Evolutionary conservation across 2,888 invertebrate species (phyloP), one percentile per base, ranked within the genome.

Genomic region (Campoletis raptor): DNA sequence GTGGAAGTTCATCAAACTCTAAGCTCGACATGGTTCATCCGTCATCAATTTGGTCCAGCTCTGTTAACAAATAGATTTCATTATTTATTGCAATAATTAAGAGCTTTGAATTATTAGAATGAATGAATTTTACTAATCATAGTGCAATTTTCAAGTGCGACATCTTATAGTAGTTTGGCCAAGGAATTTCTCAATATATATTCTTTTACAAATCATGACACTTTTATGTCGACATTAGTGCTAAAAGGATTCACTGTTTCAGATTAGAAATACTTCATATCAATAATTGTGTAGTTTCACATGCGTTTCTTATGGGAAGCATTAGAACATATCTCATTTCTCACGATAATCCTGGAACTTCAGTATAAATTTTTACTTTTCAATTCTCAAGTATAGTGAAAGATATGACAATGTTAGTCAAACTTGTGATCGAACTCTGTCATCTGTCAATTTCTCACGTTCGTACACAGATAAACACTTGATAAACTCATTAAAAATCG

Each of bases 1-100:
- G 69, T 42, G 80, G 24, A n/a, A 79, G 36, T 70, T 87, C 83
- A 18, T 85, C 87, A 48, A 83, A 61, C 21, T 85, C 85, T 42
- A 79, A 36, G 61, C 76, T 77, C 36, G 64, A 37, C 81, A 85
- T 85, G 54, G 48, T 61, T 54, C 12, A 52, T 45, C 9, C 21
- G 21, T 7, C 36, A 18, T 10, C 10, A 12, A 61, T 76, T 24
- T 40, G 8, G 7, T 4, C 4, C 45, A n/a, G 66, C 18, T 37
- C 72, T 70, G 66, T 21, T 45, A 18, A 76, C 8, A 52, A 77
- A 45, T 45, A 21, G 1, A 24, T 67, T 40, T 30, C 2, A 30
- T 30, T 30, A 30, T 30, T 30, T 30, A 30, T 30, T 30, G 30
- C 9, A 18, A 40, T 64, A 36, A 64, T 64, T 36, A 64, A 36